phyloP scores from a whole-genome alignment of 2,113 vertebrate genomes.

The Pelvicachromis taeniatus region DNA sequence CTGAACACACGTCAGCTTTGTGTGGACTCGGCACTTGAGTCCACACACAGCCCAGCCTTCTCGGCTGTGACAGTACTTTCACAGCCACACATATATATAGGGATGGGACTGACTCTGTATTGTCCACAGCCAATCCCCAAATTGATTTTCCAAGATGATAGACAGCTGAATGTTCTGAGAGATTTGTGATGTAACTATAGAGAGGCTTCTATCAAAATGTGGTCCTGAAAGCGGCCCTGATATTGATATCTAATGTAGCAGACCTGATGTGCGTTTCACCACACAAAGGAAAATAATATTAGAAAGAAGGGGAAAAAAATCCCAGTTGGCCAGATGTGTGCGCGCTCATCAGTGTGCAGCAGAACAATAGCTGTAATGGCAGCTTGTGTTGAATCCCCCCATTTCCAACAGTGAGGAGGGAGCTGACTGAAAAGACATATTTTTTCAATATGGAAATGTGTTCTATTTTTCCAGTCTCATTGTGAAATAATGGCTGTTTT shows the following conservation, averaged over 20 bases:
- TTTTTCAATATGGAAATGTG: constrained; percentile 7
- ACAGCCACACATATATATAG: fast-evolving
- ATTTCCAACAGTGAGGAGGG: neutral
- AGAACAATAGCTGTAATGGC: neutral
- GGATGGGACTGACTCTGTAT: neutral
- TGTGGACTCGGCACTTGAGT: too few relatives aligned
- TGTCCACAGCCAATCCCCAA: neutral
- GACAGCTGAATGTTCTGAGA: neutral
- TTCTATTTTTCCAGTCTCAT: neutral
- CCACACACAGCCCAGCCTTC: too few relatives aligned
- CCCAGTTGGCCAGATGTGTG: constrained; percentile 2
- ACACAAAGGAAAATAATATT: neutral
- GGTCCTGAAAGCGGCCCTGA: neutral
- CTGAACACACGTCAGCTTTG: too few relatives aligned
- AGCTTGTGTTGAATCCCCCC: neutral
- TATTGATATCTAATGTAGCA: neutral
- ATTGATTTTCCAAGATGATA: neutral
- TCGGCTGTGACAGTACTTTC: too few relatives aligned
- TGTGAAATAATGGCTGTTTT: neutral
- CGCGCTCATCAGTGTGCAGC: neutral
- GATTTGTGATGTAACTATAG: neutral
- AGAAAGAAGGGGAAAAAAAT: neutral
- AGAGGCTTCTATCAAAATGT: neutral
- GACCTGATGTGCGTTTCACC: neutral
- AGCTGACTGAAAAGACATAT: neutral